Evolutionary conservation across 2,888 invertebrate genomes (phyloP).

Genomic region (Stegana nigrithorax): DNA sequence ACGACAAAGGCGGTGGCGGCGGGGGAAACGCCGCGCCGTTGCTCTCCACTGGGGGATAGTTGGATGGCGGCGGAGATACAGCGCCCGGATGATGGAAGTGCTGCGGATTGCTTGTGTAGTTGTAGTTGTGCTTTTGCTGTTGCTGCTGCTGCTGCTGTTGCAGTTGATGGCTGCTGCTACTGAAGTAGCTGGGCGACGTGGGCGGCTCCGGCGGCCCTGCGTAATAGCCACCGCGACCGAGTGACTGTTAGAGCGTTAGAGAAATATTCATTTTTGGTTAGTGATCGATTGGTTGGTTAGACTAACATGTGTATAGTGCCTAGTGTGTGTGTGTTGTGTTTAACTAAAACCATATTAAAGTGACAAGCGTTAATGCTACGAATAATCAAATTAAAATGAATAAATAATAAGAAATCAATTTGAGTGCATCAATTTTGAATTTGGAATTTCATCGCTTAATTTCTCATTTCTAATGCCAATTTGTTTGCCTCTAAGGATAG

Average conservation of each 20-base stretch:
- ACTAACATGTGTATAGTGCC: conserved; percentile 35
- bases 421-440: conserved; percentile 13
- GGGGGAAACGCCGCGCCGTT: conserved; percentile 59
- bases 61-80: conserved; percentile 63
- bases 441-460: conserved; percentile 33
- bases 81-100: conserved; percentile 67
- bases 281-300: conserved; percentile 42
- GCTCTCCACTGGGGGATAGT: conserved; percentile 52
- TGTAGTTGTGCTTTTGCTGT: conserved; percentile 59
- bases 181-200: conserved; percentile 63
- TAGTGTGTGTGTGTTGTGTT: no score
- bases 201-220: conserved; percentile 64
- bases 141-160: no score
- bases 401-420: not conserved
- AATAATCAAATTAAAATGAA: not conserved
- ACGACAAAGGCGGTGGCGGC: conserved; percentile 67
- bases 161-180: no score
- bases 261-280: conserved; percentile 45
- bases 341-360: conserved; percentile 24
- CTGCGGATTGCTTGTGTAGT: conserved; percentile 60
- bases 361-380: conserved; percentile 23
- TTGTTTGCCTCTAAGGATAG: conserved; percentile 34
- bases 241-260: conserved; percentile 54
- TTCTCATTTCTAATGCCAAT: conserved; percentile 36
- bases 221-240: conserved; percentile 62